These are phyloP conservation scores for Cirrhinus molitorella DNA, from an alignment of 2,797 vertebrate species.

Conservation along the genomic window DNA sequence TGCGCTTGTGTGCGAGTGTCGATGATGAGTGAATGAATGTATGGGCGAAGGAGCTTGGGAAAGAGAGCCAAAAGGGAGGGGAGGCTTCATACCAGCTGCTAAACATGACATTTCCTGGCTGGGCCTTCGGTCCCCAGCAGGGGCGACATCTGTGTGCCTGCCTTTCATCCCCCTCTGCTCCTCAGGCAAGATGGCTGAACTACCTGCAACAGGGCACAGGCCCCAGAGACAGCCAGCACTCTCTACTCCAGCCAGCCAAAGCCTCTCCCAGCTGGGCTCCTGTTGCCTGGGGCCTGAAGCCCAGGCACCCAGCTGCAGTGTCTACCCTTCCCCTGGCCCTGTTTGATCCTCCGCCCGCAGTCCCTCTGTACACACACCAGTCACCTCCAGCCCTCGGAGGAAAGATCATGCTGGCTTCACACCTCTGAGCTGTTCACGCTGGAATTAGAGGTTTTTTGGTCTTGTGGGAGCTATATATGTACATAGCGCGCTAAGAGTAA, in stretches of 20 bases:
- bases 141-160: conserved; percentile 81
- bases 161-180: conserved; percentile 81
- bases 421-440: conserved; percentile 20
- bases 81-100: conserved; percentile 79
- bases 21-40: conserved; percentile 28
- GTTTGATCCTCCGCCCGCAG: conserved; percentile 72
- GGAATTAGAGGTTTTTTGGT: conserved; percentile 35
- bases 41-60: neutral
- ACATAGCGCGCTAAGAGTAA: neutral
- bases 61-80: conserved; percentile 67
- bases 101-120: conserved; percentile 83
- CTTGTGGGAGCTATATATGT: conserved; percentile 4
- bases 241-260: conserved; percentile 67
- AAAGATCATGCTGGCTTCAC: conserved; percentile 39
- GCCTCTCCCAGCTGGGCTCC: conserved; percentile 76
- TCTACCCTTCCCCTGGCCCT: conserved; percentile 78
- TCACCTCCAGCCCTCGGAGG: conserved; percentile 42
- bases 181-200: conserved; percentile 70
- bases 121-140: conserved; percentile 79
- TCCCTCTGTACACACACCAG: conserved; percentile 51
- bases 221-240: conserved; percentile 70
- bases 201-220: conserved; percentile 80
- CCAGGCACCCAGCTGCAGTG: conserved; percentile 77
- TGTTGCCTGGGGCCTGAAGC: conserved; percentile 67
- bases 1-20: conserved; percentile 23